phyloP scores from a whole-genome alignment of 1,140 invertebrate species.

The Vollenhovia emeryi region DNA sequence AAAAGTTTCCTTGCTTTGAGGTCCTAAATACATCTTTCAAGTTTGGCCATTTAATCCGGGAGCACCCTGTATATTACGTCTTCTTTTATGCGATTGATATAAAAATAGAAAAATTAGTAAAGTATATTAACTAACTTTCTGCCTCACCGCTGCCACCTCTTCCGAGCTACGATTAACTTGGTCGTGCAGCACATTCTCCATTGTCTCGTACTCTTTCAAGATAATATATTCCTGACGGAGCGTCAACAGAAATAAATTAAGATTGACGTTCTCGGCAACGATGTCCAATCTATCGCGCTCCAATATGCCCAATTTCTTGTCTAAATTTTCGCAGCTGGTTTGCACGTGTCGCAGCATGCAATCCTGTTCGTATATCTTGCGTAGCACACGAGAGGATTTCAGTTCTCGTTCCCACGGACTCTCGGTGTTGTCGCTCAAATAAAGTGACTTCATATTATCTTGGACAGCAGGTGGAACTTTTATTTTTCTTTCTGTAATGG shows the following conservation, averaged over 20 bases:
- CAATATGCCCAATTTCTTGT: constrained; percentile 88
- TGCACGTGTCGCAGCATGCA: constrained; percentile 87
- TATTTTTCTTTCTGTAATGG: constrained; percentile 20
- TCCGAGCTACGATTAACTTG: constrained; percentile 84
- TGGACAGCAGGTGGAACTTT: neutral
- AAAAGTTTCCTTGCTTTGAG: too few species aligned
- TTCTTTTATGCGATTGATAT: neutral
- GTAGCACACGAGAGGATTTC: constrained; percentile 76
- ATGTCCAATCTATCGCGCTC: constrained; percentile 88
- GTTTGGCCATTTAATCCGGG: too few species aligned
- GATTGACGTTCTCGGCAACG: constrained; percentile 88
- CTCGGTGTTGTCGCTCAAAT: constrained; percentile 64
- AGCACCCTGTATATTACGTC: too few species aligned
- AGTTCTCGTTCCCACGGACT: constrained; percentile 80
- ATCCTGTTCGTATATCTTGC: constrained; percentile 87
- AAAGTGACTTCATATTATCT: constrained; percentile 24
- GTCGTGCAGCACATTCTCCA: constrained; percentile 87
- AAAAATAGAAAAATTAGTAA: neutral
- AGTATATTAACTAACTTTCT: constrained; percentile 28
- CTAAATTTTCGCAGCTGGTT: constrained; percentile 87
- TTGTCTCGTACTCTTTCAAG: constrained; percentile 90
- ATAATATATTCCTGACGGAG: constrained; percentile 92
- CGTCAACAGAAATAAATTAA: constrained; percentile 89
- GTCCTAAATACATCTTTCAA: too few species aligned
- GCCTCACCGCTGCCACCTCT: constrained; percentile 72